Conservation (phyloP, 2,113 vertebrate genomes). For the Prionailurus bengalensis region DNA sequence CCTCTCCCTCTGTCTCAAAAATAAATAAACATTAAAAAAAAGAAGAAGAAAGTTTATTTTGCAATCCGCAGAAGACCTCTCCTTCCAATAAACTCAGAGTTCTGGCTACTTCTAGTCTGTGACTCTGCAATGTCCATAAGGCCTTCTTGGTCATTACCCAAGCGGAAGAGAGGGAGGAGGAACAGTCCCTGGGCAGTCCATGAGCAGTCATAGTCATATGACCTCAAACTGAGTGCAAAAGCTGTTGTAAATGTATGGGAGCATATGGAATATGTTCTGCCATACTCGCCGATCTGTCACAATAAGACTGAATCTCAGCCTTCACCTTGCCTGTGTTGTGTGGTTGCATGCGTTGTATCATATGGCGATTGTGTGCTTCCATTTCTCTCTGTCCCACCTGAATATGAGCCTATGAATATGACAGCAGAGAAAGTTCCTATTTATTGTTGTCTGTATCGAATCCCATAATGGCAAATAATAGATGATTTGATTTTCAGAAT, state of each 20-base stretch:
- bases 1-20: too few species aligned
- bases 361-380: neutral
- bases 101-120: neutral
- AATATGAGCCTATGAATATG: neutral
- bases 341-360: neutral
- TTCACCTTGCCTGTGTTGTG: neutral
- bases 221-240: neutral
- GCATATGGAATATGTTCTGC: neutral
- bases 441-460: neutral
- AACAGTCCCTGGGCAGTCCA: too few species aligned
- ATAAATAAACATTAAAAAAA: too few species aligned
- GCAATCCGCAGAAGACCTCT: neutral
- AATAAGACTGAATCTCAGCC: neutral
- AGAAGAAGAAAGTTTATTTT: neutral
- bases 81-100: neutral
- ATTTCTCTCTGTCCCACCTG: neutral
- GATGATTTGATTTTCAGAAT: neutral
- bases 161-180: neutral
- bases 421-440: neutral
- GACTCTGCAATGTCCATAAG: neutral
- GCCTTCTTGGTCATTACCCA: neutral
- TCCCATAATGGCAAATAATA: neutral
- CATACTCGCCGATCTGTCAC: neutral
- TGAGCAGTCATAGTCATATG: neutral
- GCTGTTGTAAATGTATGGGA: neutral